These are phyloP conservation scores for Aphyosemion australe DNA, from an alignment of 2,113 vertebrate genomes.

Conservation along the genomic window DNA sequence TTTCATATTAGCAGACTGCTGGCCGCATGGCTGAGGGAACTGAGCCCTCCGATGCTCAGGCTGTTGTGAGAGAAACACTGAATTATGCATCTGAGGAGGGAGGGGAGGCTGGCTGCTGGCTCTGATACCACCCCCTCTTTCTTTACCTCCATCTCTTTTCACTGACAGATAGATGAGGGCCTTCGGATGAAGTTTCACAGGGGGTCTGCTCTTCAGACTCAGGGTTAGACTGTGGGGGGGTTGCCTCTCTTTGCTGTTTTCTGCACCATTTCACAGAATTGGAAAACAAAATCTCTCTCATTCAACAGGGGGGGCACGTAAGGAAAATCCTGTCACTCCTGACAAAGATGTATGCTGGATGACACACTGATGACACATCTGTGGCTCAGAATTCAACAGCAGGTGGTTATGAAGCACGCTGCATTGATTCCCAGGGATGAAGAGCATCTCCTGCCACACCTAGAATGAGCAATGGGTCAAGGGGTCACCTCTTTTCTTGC, in stretches of 20 bases:
- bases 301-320: slow-evolving; percentile 21
- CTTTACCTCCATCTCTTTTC: slow-evolving; percentile 60
- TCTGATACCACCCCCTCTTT: slow-evolving; percentile 57
- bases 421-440: slow-evolving; percentile 62
- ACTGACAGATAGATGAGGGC: slow-evolving; percentile 70
- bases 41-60: slow-evolving; percentile 70
- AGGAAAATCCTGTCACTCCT: slow-evolving; percentile 47
- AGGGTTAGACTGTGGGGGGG: slow-evolving; percentile 50
- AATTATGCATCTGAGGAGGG: slow-evolving; percentile 76
- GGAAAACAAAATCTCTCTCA: slow-evolving; percentile 54
- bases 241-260: slow-evolving; percentile 57
- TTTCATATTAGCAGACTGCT: slow-evolving; percentile 76
- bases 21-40: slow-evolving; percentile 75
- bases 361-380: slow-evolving; percentile 68
- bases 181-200: slow-evolving; percentile 67
- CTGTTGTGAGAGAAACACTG: slow-evolving; percentile 80
- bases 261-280: slow-evolving; percentile 77
- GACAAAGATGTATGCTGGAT: slow-evolving; percentile 47
- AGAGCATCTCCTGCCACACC: slow-evolving; percentile 52
- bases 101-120: slow-evolving; percentile 65
- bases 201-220: slow-evolving; percentile 59
- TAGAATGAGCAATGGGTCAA: slow-evolving; percentile 68
- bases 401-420: slow-evolving; percentile 50
- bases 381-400: slow-evolving; percentile 33
- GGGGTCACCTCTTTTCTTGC: slow-evolving; percentile 63